Evolutionary conservation across 2,113 vertebrate species (phyloP).

Genomic region (Donacobius atricapilla): DNA sequence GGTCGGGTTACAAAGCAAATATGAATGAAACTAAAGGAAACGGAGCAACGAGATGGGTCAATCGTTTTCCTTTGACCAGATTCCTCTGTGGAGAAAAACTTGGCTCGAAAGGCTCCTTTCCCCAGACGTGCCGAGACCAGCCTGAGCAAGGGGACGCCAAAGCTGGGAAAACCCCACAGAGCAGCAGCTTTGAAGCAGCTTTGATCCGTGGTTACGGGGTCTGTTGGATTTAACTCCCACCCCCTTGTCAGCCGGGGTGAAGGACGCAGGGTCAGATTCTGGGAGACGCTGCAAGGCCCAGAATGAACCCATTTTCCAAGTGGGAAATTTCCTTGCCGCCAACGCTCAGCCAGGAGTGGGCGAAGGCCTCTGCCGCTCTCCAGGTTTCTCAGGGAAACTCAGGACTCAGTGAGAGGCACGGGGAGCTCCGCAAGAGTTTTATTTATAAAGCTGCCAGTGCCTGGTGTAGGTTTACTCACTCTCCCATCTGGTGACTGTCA

Average conservation of each 20-base stretch:
- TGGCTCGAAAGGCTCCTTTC: not conserved
- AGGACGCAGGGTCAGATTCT: not conserved
- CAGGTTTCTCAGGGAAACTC: not conserved
- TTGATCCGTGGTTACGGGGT: not conserved
- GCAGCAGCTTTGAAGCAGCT: not conserved
- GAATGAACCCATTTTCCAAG: not conserved
- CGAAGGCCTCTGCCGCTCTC: not conserved
- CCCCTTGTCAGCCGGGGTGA: not conserved
- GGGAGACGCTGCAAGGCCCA: not conserved
- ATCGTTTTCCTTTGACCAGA: not conserved
- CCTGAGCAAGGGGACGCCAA: not conserved
- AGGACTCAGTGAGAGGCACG: not conserved
- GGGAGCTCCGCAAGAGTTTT: not conserved
- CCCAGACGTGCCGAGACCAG: not conserved
- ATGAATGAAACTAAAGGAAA: not conserved
- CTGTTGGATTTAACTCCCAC: not conserved
- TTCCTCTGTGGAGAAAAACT: not conserved
- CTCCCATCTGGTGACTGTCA: conserved; percentile 37
- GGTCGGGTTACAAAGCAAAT: not conserved
- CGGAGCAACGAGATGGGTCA: not conserved
- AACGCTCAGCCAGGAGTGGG: accelerated
- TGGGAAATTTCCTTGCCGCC: not conserved
- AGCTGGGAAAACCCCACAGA: not conserved
- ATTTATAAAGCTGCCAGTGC: conserved; percentile 35
- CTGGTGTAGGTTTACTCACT: conserved; percentile 43